Conservation (phyloP, 2,888 invertebrate species). For the Aricia artaxerxes region DNA sequence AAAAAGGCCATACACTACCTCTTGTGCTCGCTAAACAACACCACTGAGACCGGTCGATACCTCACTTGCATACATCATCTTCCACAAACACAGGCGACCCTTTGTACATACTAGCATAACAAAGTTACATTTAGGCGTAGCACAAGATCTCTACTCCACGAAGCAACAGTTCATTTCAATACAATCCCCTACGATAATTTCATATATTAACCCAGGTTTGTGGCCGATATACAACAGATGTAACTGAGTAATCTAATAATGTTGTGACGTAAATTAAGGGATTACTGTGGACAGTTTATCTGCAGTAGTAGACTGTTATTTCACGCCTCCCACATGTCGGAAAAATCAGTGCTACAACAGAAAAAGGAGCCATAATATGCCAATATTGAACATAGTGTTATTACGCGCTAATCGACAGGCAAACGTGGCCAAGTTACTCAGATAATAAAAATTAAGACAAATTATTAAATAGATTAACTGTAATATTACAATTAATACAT, state of each 20-base stretch:
- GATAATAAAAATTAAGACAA: not conserved
- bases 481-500: not conserved
- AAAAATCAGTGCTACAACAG: not conserved
- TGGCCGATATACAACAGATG: not conserved
- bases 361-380: not conserved
- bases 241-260: not conserved
- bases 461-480: not conserved
- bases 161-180: slow-evolving; percentile 52
- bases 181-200: slow-evolving; percentile 7
- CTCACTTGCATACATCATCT: slow-evolving; percentile 74
- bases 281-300: not conserved
- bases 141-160: slow-evolving; percentile 56
- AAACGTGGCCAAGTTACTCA: not conserved
- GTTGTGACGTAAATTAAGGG: not conserved
- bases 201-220: not conserved
- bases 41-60: slow-evolving; percentile 55
- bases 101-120: slow-evolving; percentile 70
- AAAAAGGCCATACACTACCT: slow-evolving; percentile 57
- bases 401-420: not conserved
- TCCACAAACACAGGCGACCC: slow-evolving; percentile 68
- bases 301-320: not conserved
- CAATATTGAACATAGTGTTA: not conserved
- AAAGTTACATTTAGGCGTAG: slow-evolving; percentile 62
- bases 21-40: slow-evolving; percentile 71
- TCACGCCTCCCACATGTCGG: not conserved